These are phyloP conservation scores for Drosophila nr. fundita DNA, from an alignment of 2,888 invertebrate genomes.

Conservation along the genomic window DNA sequence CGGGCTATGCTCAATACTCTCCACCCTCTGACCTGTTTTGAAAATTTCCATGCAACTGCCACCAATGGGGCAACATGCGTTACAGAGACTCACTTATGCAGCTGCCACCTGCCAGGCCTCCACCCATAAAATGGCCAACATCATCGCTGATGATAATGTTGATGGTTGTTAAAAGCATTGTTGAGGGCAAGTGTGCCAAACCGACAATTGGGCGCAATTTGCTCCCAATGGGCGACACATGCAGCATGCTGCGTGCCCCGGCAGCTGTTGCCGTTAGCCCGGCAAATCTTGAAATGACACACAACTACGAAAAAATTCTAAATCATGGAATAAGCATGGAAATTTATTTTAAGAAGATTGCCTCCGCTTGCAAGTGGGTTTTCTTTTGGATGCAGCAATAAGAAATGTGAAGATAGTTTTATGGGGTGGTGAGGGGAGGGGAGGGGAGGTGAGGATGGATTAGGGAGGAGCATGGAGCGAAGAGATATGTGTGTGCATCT, in stretches of 20 bases:
- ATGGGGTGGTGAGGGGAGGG: not conserved
- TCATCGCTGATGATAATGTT: conserved; percentile 42
- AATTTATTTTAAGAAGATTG: conserved; percentile 27
- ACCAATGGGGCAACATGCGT: conserved; percentile 36
- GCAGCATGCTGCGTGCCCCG: conserved; percentile 9
- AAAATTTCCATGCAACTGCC: conserved; percentile 24
- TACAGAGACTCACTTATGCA: conserved; percentile 37
- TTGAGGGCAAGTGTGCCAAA: conserved; percentile 12
- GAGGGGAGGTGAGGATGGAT: no score
- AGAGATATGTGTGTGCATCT: conserved; percentile 56
- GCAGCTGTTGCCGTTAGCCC: conserved; percentile 12
- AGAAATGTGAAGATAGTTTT: not conserved
- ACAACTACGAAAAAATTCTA: conserved; percentile 29
- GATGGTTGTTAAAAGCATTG: conserved; percentile 43
- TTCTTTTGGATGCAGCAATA: not conserved
- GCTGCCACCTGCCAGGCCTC: conserved; percentile 60
- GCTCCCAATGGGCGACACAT: conserved; percentile 5
- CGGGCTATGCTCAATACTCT: conserved; percentile 22
- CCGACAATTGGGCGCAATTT: conserved; percentile 23
- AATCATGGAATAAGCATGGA: conserved; percentile 60
- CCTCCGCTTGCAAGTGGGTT: conserved; percentile 4
- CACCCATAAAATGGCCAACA: conserved; percentile 27
- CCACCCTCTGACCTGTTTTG: conserved; percentile 31
- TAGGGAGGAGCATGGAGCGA: not conserved
- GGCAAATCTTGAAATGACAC: conserved; percentile 11